Percentiles rank a stretch among this genome's conserved stretches.
These are phyloP conservation scores for Anser brachyrhynchus DNA, from an alignment of 2,113 vertebrate species.

Conservation along the genomic window DNA sequence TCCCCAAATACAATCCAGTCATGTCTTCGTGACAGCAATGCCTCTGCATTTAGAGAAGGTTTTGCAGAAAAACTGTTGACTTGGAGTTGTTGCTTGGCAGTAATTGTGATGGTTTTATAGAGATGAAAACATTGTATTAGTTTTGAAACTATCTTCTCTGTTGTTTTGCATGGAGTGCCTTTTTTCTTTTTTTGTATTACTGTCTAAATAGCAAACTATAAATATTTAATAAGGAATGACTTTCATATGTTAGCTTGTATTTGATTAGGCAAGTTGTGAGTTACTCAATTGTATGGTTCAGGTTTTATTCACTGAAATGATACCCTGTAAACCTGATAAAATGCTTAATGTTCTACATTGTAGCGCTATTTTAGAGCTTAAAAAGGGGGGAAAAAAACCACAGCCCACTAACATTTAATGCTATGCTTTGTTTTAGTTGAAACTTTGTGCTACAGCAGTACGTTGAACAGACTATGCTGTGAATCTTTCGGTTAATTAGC, in stretches of 20 bases:
- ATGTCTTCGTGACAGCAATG: accelerated
- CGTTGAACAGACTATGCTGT: not conserved
- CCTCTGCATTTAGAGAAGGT: not conserved
- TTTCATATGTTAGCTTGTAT: not conserved
- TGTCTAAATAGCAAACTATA: not conserved
- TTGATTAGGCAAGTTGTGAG: not conserved
- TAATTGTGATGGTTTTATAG: not conserved
- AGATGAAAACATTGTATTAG: not conserved
- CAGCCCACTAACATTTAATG: not conserved
- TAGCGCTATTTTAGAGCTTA: not conserved
- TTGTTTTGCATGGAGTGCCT: not conserved
- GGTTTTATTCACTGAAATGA: not conserved
- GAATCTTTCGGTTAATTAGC: not conserved
- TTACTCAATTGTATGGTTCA: not conserved
- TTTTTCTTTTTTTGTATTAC: not conserved
- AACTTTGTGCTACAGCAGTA: not conserved
- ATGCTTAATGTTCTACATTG: not conserved
- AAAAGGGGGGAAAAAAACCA: not conserved
- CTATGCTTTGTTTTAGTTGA: not conserved
- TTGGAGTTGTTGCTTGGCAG: not conserved
- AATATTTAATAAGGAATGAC: not conserved
- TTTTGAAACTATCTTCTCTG: not conserved
- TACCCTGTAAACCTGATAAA: not conserved
- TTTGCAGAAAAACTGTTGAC: not conserved
- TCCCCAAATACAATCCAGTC: not conserved